A percentile compares a stretch with the other conserved stretches of the same genome.
Conservation (phyloP, 2,797 vertebrate genomes). For the Pampus argenteus region DNA sequence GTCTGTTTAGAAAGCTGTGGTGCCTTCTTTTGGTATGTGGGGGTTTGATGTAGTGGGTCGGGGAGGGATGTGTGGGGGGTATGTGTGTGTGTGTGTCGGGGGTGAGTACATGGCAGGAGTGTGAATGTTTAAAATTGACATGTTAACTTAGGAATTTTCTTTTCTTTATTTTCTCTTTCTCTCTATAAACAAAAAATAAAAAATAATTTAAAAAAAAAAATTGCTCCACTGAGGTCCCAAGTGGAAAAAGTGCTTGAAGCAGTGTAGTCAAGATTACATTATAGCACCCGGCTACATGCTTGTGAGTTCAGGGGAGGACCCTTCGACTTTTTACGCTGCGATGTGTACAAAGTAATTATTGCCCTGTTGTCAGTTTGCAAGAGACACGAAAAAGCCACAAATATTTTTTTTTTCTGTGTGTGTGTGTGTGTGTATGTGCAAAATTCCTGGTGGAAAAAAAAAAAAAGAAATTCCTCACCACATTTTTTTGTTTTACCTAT, state of each 20-base stretch:
- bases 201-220: constrained; percentile 35
- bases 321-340: constrained; percentile 28
- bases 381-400: constrained; percentile 48
- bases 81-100: no score
- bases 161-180: constrained; percentile 24
- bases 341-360: constrained; percentile 58
- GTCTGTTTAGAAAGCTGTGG: constrained; percentile 90
- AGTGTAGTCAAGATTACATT: constrained; percentile 47
- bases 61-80: constrained; percentile 32
- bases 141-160: constrained; percentile 57
- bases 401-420: neutral
- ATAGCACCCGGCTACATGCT: constrained; percentile 66
- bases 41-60: constrained; percentile 68
- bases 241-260: constrained; percentile 63
- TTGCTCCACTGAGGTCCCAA: constrained; percentile 29
- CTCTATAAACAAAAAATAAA: constrained; percentile 48
- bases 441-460: constrained; percentile 9
- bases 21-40: constrained; percentile 91
- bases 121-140: constrained; percentile 82
- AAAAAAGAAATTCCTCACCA: neutral
- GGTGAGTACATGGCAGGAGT: constrained; percentile 70
- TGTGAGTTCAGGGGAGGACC: constrained; percentile 60
- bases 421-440: no score
- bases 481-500: constrained; percentile 25
- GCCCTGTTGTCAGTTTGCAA: constrained; percentile 53